Base-by-base conservation (phyloP, 2,888 invertebrate species). In the Allophyes oxyacanthae region DNA sequence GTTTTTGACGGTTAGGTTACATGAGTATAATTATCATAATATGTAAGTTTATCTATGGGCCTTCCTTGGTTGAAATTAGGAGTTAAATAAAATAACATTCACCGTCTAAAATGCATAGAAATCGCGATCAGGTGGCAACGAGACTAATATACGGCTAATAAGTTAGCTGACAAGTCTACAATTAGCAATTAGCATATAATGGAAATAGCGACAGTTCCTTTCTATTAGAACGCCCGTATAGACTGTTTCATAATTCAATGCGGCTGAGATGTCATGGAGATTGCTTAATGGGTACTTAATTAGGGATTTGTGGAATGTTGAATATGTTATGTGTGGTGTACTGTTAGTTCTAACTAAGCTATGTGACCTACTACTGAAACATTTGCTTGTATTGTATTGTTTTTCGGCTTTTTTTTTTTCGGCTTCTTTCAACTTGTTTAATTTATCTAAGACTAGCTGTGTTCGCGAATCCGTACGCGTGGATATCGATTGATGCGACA, bases 141-240 rank as follows among this genome's bases (percentile, higher is more conserved):
- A 70, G 75, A 65, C 74, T 64, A 71, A 76, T 65, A 56, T 53
- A 48, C 53, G 62, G 63, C 73, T 75, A 79, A 80, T 80, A 74
- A 70, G 58, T 53, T 48, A 59, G 48, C 34, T 48, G 72, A 74
- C 76, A 69, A 71, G 63, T 73, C 75, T 49, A 82, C 85, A 82
- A 84, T 87, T 81, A 85, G 66, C 73, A 66, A 86, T 87, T 87
- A 84, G 81, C 87, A 87, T 87, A 83, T 79, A 87, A 87, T 87
- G 75, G 84, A 79, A 87, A 87, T 87, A 75, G 84, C 79, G 51
- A 65, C 69, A 77, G 75, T 51, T 62, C 68, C 79, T 77, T 78
- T 78, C 77, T 73, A 74, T 44, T 30, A 42, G 36, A 42, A 43
- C 58, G 52, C 60, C 28, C 28, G 61, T 50, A 37, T 50, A 50